Evolutionary conservation across 2,888 invertebrate genomes (phyloP), one percentile per base, ranked within the genome.

Genomic region (Lycaena phlaeas): DNA sequence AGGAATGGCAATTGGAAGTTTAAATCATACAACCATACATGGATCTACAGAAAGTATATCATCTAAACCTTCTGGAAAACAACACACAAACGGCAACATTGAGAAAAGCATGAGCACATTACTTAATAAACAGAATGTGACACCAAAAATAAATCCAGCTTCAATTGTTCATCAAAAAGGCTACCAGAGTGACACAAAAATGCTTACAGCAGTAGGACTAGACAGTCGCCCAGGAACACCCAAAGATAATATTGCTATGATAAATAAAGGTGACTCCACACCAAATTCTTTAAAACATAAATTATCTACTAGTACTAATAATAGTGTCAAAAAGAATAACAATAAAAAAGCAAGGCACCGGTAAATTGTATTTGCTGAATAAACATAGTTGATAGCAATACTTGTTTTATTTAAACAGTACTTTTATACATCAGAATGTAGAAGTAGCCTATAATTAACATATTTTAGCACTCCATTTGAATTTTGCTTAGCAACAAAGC

Each of bases 261-360:
- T 77, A 36, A 69, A 54, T 43, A 81, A 84, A 51, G 74, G 68
- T 40, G 81, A 79, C 17, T 56, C 64, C 36, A 76, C 78, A 45
- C 74, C 79, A 10, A 82, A 75, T 44, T 58, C 75, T 25, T 56
- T 82, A 12, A 88, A 88, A 64, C 87, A 88, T 51, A 88, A 88
- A 64, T 53, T 81, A 36, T 54, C 69, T 9, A 71, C 59, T 43
- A 73, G 73, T 44, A 68, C 63, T 41, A 71, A 75, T 30, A 73
- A 60, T 44, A 76, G 85, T 46, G 84, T 88, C 27, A 94, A 93
- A 68, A 94, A 93, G 60, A 92, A 87, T 64, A 89, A 88, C 54
- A 92, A 90, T 61, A 95, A 94, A 67, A 93, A 94, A 73, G 90
- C 93, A 12, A 87, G 93, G 58, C 93, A 94, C 75, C 89, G 94